Evolutionary conservation across 1,140 invertebrate genomes (phyloP), one percentile per base, ranked within the genome.

Genomic region (Conus ventricosus): DNA sequence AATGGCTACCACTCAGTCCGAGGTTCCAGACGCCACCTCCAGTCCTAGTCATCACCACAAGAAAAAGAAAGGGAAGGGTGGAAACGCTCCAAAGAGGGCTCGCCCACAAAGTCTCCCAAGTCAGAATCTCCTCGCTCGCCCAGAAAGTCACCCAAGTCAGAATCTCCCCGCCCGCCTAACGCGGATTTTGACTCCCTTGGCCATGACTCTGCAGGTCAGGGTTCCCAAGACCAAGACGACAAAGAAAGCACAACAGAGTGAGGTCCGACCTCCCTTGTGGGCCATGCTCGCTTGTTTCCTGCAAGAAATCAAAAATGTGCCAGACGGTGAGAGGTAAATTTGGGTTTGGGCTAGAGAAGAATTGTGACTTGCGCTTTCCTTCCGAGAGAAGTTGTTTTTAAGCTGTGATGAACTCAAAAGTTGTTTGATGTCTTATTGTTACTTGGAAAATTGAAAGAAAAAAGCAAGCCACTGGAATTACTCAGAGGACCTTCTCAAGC

Each of bases 171-270:
- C 80, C 51, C 80, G 17, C 57, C 82, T 5, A 3, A 20, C 4
- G 57, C 20, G 4, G 82, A 84, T 23, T 84, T 84, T 84, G 82
- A 84, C 23, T 84, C 82, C n/a, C 55, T 63, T 7, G 82, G 57
- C 8, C 78, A 51, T 27, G n/a, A 27, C 39, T 83, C 76, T 23
- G 51, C 54, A 54, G 80, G 80, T 54, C 51, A 53, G 13, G 25
- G 11, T 11, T 78, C 76, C 76, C 25, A 27, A 17, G 76, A 51
- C 25, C 76, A 78, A 39, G 25, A 7, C 5, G 76, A 78, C 11
- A 39, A 27, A 25, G 80, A 81, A 8, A 81, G 51, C 51, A 71
- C 13, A 7, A 6, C 23, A 20, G 11, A 81, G 80, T 81, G 25
- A 78, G 5, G 80, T 54, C 11, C 20, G 80, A 54, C 7, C 25